Percentiles rank a stretch among this genome's conserved stretches.
phyloP scores from a whole-genome alignment of 2,888 invertebrate species.

The Drosophila paramelanica region DNA sequence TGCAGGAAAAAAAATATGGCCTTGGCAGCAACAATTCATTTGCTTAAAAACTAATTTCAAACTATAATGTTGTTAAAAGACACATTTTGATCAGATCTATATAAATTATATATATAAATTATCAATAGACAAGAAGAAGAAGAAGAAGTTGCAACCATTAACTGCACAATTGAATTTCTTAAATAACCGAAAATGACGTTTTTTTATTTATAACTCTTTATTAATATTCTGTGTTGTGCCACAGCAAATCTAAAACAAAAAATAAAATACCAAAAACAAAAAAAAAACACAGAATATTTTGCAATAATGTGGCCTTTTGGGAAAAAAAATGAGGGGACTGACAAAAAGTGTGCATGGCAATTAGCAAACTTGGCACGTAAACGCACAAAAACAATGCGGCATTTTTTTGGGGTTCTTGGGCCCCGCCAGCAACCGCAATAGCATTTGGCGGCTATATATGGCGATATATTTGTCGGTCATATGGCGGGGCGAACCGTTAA shows the following conservation, averaged over 20 bases:
- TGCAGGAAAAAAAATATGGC: background rate
- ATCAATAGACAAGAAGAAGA: too few relatives aligned
- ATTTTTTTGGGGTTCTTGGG: constrained; percentile 41
- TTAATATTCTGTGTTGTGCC: constrained; percentile 50
- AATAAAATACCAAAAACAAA: background rate
- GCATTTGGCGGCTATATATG: constrained; percentile 62
- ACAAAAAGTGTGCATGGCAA: constrained; percentile 30
- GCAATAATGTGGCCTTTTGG: constrained; percentile 43
- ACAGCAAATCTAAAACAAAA: constrained; percentile 3
- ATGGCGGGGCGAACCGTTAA: constrained; percentile 55
- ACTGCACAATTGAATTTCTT: background rate
- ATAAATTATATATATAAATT: too few relatives aligned
- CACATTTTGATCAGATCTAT: background rate
- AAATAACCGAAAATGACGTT: constrained; percentile 28
- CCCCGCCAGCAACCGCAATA: constrained; percentile 36
- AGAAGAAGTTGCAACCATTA: background rate
- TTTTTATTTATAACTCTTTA: constrained; percentile 10
- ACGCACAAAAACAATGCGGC: constrained; percentile 33
- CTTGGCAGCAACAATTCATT: background rate
- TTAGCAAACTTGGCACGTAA: constrained; percentile 48
- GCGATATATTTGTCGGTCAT: constrained; percentile 58
- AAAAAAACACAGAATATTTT: constrained; percentile 26
- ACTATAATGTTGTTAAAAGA: background rate
- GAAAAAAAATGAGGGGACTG: constrained; percentile 1
- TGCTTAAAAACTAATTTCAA: background rate